Base-by-base conservation (phyloP, 1,140 invertebrate species). In the Drosophila simulans region DNA sequence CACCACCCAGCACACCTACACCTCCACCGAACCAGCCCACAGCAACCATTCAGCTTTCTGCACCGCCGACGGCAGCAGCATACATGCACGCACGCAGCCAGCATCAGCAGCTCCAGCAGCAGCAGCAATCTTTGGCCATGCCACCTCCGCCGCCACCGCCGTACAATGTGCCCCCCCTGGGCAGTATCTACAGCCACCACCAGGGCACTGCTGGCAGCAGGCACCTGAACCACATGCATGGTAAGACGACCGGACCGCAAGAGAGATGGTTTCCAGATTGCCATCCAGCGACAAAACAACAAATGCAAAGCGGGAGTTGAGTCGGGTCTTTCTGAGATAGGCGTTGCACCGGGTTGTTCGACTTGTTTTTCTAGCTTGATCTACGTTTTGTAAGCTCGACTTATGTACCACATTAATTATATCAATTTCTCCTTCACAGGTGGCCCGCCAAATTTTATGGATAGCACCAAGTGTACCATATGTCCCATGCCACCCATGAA, bases 401-500 rank as follows among this genome's bases (percentile, higher is more conserved):
- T 20, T 4, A 15, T 4, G 11, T 17, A 31, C 15, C 10, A 5
- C 8, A 5, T 4, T 12, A 17, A 49, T 15, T 34, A 39, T 55
- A 27, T 17, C 43, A 4, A 25, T 1, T 27, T 48, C 31, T 46
- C 5, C n/a, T 15, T 17, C 31, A 13, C 71, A 91, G 88, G 83
- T 88, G 83, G 77, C 31, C 80, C 89, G 70, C 80, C 80, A 85
- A 90, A 90, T 64, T 90, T 86, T 85, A 90, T 90, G 78, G 85
- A 90, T 90, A 90, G 70, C 85, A 85, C 85, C 45, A 90, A 90
- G 77, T 91, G 86, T 72, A 81, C 85, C 65, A 90, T 85, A 76
- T 90, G 88, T 51, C 88, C 88, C 65, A 91, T 91, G 88, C 80
- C 88, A 77, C 83, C 88, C 62, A 88, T 91, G 88, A 91, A 91